Conservation (phyloP, 2,797 vertebrate species). For the Lycodopsis pacificus region DNA sequence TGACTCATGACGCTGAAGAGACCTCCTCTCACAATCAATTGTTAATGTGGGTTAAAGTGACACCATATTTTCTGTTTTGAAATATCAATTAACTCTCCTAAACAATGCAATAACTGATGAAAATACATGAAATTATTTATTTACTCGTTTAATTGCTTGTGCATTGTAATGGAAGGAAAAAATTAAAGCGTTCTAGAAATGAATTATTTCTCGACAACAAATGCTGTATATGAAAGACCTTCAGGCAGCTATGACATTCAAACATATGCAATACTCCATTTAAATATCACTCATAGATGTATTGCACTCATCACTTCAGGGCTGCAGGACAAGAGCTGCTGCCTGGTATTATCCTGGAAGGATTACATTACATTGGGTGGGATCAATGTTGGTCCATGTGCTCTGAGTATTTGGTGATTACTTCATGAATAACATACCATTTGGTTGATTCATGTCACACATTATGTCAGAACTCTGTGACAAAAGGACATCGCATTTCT, state of each 20-base stretch:
- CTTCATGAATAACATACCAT: constrained; percentile 6
- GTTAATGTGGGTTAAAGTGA: neutral
- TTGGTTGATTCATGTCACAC: neutral
- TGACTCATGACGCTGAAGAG: neutral
- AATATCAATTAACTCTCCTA: neutral
- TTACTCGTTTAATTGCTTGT: neutral
- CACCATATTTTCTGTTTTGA: constrained; percentile 9
- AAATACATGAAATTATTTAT: neutral
- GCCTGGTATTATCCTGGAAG: constrained; percentile 24
- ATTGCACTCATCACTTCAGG: constrained; percentile 31
- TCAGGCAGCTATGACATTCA: neutral
- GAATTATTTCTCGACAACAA: neutral
- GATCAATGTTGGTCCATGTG: constrained; percentile 34
- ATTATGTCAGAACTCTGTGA: neutral
- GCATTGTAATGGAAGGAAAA: neutral
- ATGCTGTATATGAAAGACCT: neutral
- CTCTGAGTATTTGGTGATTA: constrained; percentile 8
- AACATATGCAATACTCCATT: constrained; percentile 26
- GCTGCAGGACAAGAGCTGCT: constrained; percentile 27
- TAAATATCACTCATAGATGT: constrained; percentile 38
- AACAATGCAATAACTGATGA: neutral
- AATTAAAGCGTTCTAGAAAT: neutral
- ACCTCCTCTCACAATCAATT: neutral
- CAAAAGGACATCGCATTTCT: neutral
- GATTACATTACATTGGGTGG: constrained; percentile 14